Percentiles rank a stretch among this genome's conserved stretches.
These are phyloP conservation scores for Listronotus bonariensis DNA, from an alignment of 1,140 invertebrate genomes.

Conservation along the genomic window DNA sequence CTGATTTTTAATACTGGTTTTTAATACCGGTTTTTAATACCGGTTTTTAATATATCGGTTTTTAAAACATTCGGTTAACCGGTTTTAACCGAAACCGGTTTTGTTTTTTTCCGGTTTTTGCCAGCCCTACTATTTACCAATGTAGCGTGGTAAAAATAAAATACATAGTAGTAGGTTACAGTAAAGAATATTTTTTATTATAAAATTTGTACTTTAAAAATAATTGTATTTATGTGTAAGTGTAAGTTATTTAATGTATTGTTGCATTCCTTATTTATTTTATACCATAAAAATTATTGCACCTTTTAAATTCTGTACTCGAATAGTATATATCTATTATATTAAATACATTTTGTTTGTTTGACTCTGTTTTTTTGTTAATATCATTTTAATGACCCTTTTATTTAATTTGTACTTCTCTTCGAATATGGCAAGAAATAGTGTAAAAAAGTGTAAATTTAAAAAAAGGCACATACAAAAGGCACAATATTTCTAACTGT, in stretches of 20 bases:
- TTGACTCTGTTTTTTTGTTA: neutral
- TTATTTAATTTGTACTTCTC: neutral
- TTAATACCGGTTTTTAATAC: too few relatives aligned
- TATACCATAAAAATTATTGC: constrained; percentile 28
- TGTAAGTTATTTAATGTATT: constrained; percentile 24
- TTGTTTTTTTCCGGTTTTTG: too few relatives aligned
- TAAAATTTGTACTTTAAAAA: constrained; percentile 3
- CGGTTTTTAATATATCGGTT: too few relatives aligned
- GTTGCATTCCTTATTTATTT: constrained; percentile 43
- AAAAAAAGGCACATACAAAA: too few relatives aligned
- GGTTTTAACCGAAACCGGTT: too few relatives aligned
- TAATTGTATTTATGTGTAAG: neutral
- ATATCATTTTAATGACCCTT: neutral
- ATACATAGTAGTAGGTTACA: neutral
- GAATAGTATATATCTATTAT: neutral
- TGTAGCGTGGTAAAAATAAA: too few relatives aligned
- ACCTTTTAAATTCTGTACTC: constrained; percentile 7
- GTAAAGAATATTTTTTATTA: constrained; percentile 9
- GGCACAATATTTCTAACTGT: too few relatives aligned
- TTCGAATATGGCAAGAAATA: neutral
- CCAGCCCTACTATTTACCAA: too few relatives aligned
- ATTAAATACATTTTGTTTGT: constrained; percentile 5
- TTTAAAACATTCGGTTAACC: too few relatives aligned
- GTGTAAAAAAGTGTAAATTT: too few relatives aligned
- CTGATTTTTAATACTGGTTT: too few relatives aligned